Conservation (phyloP, 2,888 invertebrate species). For the Cerastoderma edule region DNA sequence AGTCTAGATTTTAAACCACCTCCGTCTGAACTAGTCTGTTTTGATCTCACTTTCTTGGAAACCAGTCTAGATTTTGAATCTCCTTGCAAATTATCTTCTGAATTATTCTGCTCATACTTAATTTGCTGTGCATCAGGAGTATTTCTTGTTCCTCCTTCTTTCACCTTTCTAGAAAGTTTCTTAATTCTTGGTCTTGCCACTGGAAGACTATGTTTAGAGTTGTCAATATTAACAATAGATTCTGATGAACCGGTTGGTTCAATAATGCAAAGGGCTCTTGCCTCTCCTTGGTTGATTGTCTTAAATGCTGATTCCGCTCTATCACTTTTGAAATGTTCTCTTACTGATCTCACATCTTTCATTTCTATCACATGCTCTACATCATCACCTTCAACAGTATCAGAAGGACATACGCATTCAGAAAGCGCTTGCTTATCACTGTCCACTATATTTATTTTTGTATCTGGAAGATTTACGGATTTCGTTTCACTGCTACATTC, state of each 20-base stretch:
- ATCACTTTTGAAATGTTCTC: no score
- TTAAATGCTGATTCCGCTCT: no score
- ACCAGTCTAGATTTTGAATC: constrained; percentile 7
- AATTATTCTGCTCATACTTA: neutral
- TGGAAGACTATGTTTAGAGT: constrained; percentile 23
- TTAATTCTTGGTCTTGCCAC: constrained; percentile 34
- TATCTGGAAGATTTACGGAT: neutral
- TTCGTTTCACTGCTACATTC: neutral
- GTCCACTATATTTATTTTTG: neutral
- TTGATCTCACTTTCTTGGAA: neutral
- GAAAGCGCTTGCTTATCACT: neutral
- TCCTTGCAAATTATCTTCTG: no score
- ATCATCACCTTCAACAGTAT: neutral
- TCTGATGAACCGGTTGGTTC: constrained; percentile 1
- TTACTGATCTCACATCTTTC: neutral
- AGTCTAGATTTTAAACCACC: constrained; percentile 7
- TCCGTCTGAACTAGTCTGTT: neutral
- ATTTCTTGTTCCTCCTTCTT: constrained; percentile 10
- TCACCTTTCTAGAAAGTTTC: constrained; percentile 35
- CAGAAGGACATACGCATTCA: neutral
- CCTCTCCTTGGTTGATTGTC: no score
- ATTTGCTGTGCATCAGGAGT: neutral
- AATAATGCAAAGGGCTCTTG: constrained; percentile 8
- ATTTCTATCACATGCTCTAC: constrained; percentile 3
- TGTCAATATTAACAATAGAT: neutral